These are phyloP conservation scores for Drosophila testacea DNA, from an alignment of 2,888 invertebrate genomes.

Conservation along the genomic window DNA sequence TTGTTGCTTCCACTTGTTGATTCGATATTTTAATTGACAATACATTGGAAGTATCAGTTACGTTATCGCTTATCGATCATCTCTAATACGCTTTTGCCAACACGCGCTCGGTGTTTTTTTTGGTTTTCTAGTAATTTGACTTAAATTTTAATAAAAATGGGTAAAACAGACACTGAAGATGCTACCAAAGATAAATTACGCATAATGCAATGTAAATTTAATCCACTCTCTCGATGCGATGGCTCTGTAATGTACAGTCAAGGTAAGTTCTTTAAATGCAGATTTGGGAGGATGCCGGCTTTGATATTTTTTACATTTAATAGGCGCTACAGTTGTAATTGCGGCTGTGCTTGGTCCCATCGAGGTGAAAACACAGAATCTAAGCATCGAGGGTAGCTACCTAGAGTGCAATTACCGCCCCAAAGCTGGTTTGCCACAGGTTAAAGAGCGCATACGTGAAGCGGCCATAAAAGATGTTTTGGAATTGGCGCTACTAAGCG, in stretches of 20 bases:
- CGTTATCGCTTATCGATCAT: slow-evolving; percentile 4
- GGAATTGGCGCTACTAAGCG: slow-evolving; percentile 89
- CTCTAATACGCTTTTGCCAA: slow-evolving; percentile 32
- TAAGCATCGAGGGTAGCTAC: slow-evolving; percentile 90
- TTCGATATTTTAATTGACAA: slow-evolving; percentile 14
- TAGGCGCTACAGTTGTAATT: slow-evolving; percentile 92
- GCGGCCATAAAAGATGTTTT: slow-evolving; percentile 91
- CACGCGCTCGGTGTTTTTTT: slow-evolving; percentile 57
- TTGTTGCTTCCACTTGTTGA: slow-evolving; percentile 19
- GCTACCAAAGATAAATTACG: slow-evolving; percentile 73
- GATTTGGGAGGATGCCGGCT: slow-evolving; percentile 12
- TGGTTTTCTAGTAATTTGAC: slow-evolving; percentile 2
- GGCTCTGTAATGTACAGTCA: slow-evolving; percentile 92
- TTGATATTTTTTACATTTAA: slow-evolving; percentile 7
- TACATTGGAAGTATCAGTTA: slow-evolving; percentile 16
- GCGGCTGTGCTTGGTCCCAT: slow-evolving; percentile 93
- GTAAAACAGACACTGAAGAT: slow-evolving; percentile 9
- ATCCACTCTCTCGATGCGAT: slow-evolving; percentile 90
- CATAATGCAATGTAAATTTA: slow-evolving; percentile 89
- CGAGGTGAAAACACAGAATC: slow-evolving; percentile 91
- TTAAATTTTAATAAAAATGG: slow-evolving; percentile 44
- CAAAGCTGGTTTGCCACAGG: slow-evolving; percentile 90
- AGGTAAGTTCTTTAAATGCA: slow-evolving; percentile 86
- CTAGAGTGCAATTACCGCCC: slow-evolving; percentile 92
- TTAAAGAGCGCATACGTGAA: slow-evolving; percentile 91